Conservation (phyloP, 2,797 vertebrate species). For the Harpagifer antarcticus region DNA sequence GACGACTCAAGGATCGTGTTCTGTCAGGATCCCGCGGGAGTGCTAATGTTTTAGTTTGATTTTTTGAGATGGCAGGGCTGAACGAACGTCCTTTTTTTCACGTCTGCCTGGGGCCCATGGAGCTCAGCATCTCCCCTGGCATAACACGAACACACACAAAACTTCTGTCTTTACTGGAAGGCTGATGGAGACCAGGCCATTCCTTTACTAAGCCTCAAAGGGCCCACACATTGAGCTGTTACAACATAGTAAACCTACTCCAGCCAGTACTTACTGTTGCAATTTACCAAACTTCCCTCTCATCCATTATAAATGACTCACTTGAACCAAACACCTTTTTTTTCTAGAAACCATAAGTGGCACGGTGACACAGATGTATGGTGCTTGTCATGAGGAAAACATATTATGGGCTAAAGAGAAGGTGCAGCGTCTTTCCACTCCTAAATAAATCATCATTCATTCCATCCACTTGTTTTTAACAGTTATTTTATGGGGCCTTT, state of each 20-base stretch:
- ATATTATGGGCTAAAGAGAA: constrained; percentile 42
- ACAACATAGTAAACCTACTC: constrained; percentile 4
- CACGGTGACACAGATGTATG: constrained; percentile 52
- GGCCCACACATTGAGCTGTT: constrained; percentile 7
- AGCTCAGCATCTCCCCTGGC: constrained; percentile 34
- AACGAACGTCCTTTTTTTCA: constrained; percentile 24
- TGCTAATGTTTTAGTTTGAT: constrained; percentile 62
- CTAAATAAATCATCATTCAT: constrained; percentile 46
- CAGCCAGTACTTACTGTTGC: constrained; percentile 23
- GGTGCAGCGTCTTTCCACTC: constrained; percentile 18
- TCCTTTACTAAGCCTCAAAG: constrained; percentile 28
- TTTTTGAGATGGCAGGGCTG: constrained; percentile 43
- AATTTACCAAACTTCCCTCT: constrained; percentile 42
- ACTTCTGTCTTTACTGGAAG: constrained; percentile 36
- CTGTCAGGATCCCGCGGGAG: constrained; percentile 53
- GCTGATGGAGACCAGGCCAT: constrained; percentile 42
- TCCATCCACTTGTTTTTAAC: constrained; percentile 34
- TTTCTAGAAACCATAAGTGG: constrained; percentile 45
- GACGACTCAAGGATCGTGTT: constrained; percentile 51
- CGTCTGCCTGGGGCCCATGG: constrained; percentile 33
- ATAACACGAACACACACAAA: neutral
- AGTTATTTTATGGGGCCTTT: constrained; percentile 32
- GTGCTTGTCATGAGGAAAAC: constrained; percentile 39
- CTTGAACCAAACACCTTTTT: constrained; percentile 54
- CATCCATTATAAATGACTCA: constrained; percentile 66